Evolutionary conservation across 2,797 vertebrate genomes (phyloP).

Genomic region (Sebastes matsubarae): DNA sequence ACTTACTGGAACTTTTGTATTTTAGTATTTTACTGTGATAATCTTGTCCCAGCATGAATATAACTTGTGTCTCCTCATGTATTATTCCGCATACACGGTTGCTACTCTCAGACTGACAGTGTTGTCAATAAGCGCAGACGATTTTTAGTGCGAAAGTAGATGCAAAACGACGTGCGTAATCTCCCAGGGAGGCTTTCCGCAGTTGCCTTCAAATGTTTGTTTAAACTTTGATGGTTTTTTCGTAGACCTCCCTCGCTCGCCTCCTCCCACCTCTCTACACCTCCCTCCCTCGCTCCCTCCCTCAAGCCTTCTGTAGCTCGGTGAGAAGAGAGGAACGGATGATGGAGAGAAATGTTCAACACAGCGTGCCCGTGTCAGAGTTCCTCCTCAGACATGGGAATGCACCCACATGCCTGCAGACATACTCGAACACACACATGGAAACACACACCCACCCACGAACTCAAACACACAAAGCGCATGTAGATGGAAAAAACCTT

Average conservation of each 20-base stretch:
- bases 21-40: background rate
- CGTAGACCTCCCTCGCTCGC: slow-evolving; percentile 22
- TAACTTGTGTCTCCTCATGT: background rate
- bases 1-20: background rate
- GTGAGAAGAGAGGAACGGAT: slow-evolving; percentile 32
- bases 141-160: slow-evolving; percentile 13
- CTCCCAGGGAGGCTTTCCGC: slow-evolving; percentile 30
- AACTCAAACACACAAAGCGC: slow-evolving; percentile 21
- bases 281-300: slow-evolving; percentile 50
- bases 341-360: slow-evolving; percentile 50
- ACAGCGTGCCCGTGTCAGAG: slow-evolving; percentile 57
- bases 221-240: slow-evolving; percentile 60
- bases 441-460: slow-evolving; percentile 32
- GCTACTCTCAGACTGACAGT: background rate
- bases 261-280: slow-evolving; percentile 58
- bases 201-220: slow-evolving; percentile 54
- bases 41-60: background rate
- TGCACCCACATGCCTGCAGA: slow-evolving; percentile 64
- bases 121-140: background rate
- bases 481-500: slow-evolving; percentile 39
- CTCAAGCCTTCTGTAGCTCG: slow-evolving; percentile 62
- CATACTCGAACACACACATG: slow-evolving; percentile 35
- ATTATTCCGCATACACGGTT: slow-evolving; percentile 3
- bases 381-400: slow-evolving; percentile 64
- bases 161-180: slow-evolving; percentile 22